Conservation (phyloP, 2,113 vertebrate species). For the Mastomys natalensis region DNA sequence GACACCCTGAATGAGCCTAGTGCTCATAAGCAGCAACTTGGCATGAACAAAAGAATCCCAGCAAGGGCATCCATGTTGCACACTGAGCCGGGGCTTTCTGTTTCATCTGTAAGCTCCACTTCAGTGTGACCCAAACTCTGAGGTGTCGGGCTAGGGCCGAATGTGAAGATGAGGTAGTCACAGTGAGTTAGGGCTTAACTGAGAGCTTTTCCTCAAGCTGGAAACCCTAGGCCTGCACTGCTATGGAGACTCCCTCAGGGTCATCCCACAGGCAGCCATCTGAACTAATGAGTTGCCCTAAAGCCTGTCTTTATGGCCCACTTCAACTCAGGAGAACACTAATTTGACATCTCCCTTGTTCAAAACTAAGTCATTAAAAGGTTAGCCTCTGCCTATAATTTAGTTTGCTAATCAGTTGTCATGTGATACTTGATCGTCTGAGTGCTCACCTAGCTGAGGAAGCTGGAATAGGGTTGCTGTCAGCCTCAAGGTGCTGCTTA, state of each 20-base stretch:
- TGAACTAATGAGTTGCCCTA: background rate
- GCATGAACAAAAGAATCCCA: background rate
- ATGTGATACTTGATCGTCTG: background rate
- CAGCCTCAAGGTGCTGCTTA: background rate
- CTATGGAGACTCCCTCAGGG: background rate
- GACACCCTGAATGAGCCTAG: background rate
- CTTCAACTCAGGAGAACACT: background rate
- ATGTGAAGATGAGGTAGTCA: background rate
- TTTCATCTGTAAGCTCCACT: conserved; percentile 22
- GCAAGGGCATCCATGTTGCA: background rate
- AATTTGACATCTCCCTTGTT: background rate
- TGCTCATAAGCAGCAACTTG: background rate
- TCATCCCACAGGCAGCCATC: background rate
- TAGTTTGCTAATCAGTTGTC: background rate
- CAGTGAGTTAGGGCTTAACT: background rate
- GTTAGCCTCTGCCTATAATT: background rate
- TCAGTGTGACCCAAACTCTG: conserved; percentile 9
- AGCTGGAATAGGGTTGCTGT: background rate
- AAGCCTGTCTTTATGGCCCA: background rate
- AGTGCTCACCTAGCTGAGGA: background rate
- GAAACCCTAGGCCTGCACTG: background rate
- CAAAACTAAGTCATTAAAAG: background rate
- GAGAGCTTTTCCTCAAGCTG: background rate
- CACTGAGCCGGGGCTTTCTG: background rate
- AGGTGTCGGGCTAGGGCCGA: background rate